phyloP scores from a whole-genome alignment of 2,888 invertebrate species.

The Trachelus stipa region DNA sequence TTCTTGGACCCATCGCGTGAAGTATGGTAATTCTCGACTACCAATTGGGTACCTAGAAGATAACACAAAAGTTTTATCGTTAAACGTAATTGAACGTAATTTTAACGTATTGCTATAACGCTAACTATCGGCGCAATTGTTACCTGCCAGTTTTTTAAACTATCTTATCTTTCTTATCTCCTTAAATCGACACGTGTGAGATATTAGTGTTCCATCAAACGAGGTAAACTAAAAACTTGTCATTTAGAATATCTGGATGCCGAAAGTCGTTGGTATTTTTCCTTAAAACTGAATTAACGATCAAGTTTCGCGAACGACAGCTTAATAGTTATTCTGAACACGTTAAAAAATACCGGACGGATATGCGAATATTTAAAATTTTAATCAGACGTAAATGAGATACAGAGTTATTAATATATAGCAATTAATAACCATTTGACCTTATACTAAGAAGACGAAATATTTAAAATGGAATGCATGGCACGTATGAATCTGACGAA shows the following conservation, averaged over 20 bases:
- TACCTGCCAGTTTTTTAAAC: neutral
- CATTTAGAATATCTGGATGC: neutral
- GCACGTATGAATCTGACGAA: neutral
- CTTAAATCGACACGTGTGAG: neutral
- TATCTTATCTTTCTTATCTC: neutral
- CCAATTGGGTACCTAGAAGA: slow-evolving; percentile 80
- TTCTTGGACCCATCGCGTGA: slow-evolving; percentile 83
- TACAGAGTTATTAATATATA: neutral
- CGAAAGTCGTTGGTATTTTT: neutral
- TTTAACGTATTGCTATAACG: neutral
- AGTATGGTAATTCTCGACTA: slow-evolving; percentile 78
- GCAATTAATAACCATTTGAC: neutral
- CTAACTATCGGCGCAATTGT: neutral
- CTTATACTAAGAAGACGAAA: neutral
- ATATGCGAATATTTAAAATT: neutral
- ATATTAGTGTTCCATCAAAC: neutral
- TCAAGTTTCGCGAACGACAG: neutral
- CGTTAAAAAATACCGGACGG: neutral
- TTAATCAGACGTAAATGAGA: neutral
- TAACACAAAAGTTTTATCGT: neutral
- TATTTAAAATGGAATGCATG: neutral
- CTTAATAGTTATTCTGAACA: neutral
- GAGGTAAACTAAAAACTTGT: neutral
- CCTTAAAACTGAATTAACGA: neutral
- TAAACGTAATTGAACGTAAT: neutral